These are phyloP conservation scores for Drosophila engyochracea DNA, from an alignment of 2,888 invertebrate species.

Conservation along the genomic window DNA sequence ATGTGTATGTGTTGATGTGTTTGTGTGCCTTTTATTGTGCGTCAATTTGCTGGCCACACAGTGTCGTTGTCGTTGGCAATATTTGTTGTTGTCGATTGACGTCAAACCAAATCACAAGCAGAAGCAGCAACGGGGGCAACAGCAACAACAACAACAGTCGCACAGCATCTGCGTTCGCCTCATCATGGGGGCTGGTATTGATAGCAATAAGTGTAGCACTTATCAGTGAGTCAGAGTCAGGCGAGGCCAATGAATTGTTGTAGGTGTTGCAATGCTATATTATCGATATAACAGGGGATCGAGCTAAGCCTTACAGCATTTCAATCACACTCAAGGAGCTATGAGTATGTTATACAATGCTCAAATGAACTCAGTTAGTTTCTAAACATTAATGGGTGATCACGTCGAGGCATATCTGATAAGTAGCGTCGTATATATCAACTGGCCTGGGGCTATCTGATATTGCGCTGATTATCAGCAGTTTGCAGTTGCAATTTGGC, in stretches of 20 bases:
- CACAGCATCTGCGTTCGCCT: constrained; percentile 30
- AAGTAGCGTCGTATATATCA: constrained; percentile 42
- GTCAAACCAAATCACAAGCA: constrained; percentile 67
- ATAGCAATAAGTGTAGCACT: constrained; percentile 45
- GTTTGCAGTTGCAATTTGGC: constrained; percentile 46
- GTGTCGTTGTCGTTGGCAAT: constrained; percentile 70
- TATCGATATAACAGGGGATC: neutral
- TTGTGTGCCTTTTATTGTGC: constrained; percentile 52
- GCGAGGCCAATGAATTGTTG: constrained; percentile 49
- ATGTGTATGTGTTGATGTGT: constrained; percentile 1
- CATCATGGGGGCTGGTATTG: constrained; percentile 63
- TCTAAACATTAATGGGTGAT: constrained; percentile 8
- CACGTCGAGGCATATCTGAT: constrained; percentile 10
- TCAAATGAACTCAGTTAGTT: neutral
- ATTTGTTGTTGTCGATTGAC: constrained; percentile 75
- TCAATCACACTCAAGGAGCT: neutral
- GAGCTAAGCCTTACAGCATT: neutral
- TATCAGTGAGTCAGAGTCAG: constrained; percentile 57
- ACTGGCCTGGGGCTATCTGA: constrained; percentile 36
- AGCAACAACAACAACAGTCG: constrained; percentile 13
- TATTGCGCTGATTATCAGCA: constrained; percentile 56
- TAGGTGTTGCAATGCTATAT: constrained; percentile 54
- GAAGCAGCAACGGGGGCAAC: constrained; percentile 38
- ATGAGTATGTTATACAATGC: neutral
- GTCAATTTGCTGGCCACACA: constrained; percentile 78